A percentile compares a stretch with the other conserved stretches of the same genome.
Evolutionary conservation across 2,797 vertebrate genomes (phyloP).

Genomic region (Dendrocincla tyrannina): DNA sequence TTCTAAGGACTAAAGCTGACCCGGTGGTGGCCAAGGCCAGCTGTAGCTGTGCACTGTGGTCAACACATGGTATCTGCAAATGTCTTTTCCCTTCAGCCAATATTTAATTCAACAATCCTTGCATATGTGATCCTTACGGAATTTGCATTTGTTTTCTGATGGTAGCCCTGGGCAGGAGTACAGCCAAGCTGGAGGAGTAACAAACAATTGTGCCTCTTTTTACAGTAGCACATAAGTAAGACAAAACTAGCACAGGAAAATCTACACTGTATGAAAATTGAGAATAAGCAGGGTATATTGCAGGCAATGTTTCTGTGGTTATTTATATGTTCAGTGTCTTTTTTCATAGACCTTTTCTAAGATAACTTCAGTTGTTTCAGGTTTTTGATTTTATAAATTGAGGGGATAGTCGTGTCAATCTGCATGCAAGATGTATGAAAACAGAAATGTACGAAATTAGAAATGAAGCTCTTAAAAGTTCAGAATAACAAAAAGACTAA

Average conservation of each 20-base stretch:
- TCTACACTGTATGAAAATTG: background rate
- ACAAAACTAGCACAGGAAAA: background rate
- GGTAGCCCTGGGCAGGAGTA: background rate
- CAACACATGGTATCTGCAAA: background rate
- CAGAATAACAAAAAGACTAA: background rate
- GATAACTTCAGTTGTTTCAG: background rate
- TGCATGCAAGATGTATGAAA: background rate
- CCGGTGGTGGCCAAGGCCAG: background rate
- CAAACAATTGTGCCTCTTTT: background rate
- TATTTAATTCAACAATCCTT: background rate
- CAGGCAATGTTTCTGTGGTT: background rate
- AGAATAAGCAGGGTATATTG: background rate
- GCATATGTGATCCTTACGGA: background rate
- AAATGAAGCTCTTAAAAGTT: background rate
- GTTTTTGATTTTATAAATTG: background rate
- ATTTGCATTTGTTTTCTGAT: background rate
- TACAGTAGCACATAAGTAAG: fast-evolving
- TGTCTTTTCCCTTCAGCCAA: background rate
- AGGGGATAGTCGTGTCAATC: background rate
- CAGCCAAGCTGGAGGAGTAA: background rate
- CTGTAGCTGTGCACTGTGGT: background rate
- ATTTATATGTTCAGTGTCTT: background rate
- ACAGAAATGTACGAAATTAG: background rate
- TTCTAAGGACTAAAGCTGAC: background rate
- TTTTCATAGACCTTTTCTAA: background rate